phyloP scores from a whole-genome alignment of 2,113 vertebrate species.

The Poicephalus meyeri region DNA sequence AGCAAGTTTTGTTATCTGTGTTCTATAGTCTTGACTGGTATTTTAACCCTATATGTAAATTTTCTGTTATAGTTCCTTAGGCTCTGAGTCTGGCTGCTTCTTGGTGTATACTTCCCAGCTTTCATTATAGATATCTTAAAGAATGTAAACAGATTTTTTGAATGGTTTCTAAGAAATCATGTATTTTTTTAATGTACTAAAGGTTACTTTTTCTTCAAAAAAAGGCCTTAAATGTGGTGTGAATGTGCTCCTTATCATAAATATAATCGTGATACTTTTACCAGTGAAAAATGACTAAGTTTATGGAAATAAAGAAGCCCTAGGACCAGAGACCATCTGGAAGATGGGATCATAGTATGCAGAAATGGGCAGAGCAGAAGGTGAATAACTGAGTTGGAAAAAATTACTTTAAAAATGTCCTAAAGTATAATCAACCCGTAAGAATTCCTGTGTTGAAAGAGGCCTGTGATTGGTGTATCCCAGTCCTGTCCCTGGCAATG shows the following conservation, averaged over 20 bases:
- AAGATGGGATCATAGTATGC: not conserved
- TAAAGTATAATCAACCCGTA: not conserved
- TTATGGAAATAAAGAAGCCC: not conserved
- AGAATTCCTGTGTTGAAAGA: not conserved
- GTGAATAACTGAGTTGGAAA: not conserved
- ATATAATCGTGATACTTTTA: not conserved
- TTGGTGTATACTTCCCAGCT: not conserved
- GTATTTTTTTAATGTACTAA: not conserved
- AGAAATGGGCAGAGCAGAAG: not conserved
- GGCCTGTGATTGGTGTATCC: not conserved
- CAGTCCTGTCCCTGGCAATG: not conserved
- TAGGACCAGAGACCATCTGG: not conserved
- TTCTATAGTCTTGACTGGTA: not conserved
- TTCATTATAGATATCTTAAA: not conserved
- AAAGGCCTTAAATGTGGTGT: not conserved
- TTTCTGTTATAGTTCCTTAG: not conserved
- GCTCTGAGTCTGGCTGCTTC: not conserved
- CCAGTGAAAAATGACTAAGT: not conserved
- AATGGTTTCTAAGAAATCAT: not conserved
- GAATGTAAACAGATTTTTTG: not conserved
- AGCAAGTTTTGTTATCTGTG: not conserved
- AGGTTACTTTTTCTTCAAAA: not conserved
- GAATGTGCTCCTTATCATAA: not conserved
- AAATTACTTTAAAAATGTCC: not conserved
- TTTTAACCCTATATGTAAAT: not conserved